phyloP scores from a whole-genome alignment of 2,113 vertebrate species.

The Seriola aureovittata region DNA sequence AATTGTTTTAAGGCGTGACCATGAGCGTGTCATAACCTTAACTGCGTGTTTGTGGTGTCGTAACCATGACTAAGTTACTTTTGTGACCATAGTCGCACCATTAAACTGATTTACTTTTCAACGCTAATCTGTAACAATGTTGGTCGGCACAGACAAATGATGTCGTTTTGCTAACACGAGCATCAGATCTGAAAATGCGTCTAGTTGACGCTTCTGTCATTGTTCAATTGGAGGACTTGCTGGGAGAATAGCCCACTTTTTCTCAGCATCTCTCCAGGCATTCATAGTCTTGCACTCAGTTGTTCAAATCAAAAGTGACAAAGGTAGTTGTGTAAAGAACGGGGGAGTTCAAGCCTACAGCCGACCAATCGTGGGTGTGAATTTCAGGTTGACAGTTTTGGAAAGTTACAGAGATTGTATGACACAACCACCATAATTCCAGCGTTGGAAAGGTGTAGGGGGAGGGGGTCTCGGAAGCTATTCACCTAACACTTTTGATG shows the following conservation, averaged over 20 bases:
- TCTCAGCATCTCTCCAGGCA: background rate
- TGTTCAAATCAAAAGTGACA: background rate
- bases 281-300: background rate
- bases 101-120: background rate
- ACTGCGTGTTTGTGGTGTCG: background rate
- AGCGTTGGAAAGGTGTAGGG: background rate
- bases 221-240: background rate
- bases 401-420: background rate
- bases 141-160: background rate
- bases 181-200: background rate
- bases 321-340: background rate
- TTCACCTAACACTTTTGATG: background rate
- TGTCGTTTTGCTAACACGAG: background rate
- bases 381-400: too few relatives aligned
- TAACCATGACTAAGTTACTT: background rate
- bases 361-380: background rate
- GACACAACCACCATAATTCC: background rate
- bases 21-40: too few relatives aligned
- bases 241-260: background rate
- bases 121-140: background rate
- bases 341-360: background rate
- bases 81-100: too few relatives aligned
- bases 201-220: background rate
- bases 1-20: too few relatives aligned
- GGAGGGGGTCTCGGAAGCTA: background rate